Evolutionary conservation across 2,113 vertebrate genomes (phyloP).

Genomic region (Antechinus flavipes): DNA sequence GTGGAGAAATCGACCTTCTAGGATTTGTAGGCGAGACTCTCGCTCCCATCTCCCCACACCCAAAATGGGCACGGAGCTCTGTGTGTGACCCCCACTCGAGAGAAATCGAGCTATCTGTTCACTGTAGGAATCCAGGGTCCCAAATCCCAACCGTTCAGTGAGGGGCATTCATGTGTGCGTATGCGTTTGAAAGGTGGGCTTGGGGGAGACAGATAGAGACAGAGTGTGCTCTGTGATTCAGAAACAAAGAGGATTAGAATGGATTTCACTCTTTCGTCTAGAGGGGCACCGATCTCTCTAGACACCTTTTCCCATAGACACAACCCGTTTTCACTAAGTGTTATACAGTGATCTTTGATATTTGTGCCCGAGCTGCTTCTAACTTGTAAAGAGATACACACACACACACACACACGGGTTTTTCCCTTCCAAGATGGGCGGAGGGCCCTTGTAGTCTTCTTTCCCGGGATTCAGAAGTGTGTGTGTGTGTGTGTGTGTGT

Average conservation of each 20-base stretch:
- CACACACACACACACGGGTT: not conserved
- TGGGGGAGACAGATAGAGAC: not conserved
- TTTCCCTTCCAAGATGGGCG: not conserved
- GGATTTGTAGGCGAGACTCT: not conserved
- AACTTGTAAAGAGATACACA: not conserved
- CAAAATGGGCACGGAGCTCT: too few species aligned
- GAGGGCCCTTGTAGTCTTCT: not conserved
- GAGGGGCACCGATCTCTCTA: not conserved
- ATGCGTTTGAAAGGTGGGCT: not conserved
- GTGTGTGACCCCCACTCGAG: rapidly evolving
- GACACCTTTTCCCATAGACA: not conserved
- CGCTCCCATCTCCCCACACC: too few species aligned
- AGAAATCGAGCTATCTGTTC: not conserved
- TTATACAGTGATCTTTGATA: not conserved
- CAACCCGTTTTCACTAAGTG: not conserved
- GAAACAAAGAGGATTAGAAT: conserved; percentile 6
- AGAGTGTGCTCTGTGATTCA: not conserved
- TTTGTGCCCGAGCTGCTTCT: not conserved
- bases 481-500: not conserved
- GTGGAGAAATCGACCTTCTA: not conserved
- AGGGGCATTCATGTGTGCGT: not conserved
- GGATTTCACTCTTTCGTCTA: not conserved
- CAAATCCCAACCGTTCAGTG: not conserved
- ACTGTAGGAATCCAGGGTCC: not conserved
- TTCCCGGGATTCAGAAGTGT: not conserved